These are phyloP conservation scores for Torymus aiolomorphi DNA, from an alignment of 2,888 invertebrate species.

Conservation along the genomic window DNA sequence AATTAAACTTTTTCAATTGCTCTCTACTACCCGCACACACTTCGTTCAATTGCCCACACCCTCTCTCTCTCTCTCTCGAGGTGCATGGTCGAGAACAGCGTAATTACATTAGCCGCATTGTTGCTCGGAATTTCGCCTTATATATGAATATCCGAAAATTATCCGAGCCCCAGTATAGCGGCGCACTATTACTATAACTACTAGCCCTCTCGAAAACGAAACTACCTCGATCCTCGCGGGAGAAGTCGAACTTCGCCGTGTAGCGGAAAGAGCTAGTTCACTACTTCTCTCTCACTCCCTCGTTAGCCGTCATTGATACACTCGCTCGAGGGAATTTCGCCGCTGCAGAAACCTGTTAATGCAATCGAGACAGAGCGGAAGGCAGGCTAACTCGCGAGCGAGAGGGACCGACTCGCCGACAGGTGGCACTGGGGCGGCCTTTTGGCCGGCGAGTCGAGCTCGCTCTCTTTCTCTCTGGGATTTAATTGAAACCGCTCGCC, in stretches of 20 bases:
- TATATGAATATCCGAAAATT: slow-evolving; percentile 19
- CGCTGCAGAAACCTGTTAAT: slow-evolving; percentile 22
- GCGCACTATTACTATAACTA: neutral
- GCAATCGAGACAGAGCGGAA: neutral
- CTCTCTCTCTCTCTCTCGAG: too few species aligned
- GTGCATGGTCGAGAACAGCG: neutral
- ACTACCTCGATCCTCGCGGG: slow-evolving; percentile 1
- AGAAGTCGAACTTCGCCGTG: neutral
- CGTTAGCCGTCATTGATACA: slow-evolving; percentile 19
- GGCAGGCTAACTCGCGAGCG: too few species aligned
- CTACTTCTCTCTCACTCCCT: slow-evolving; percentile 3
- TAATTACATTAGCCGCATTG: slow-evolving; percentile 18
- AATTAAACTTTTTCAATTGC: too few species aligned
- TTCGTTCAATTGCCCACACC: too few species aligned
- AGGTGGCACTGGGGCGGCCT: slow-evolving; percentile 30
- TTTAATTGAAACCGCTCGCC: too few species aligned
- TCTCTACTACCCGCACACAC: too few species aligned
- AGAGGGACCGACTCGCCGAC: slow-evolving; percentile 1
- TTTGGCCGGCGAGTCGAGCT: neutral
- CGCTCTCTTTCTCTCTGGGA: too few species aligned
- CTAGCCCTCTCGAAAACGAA: slow-evolving; percentile 10
- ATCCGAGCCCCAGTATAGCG: neutral
- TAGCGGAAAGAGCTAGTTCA: neutral
- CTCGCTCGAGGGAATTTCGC: neutral
- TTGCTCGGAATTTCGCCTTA: slow-evolving; percentile 3